Conservation (phyloP, 2,888 invertebrate genomes). For the Mythimna loreyi region DNA sequence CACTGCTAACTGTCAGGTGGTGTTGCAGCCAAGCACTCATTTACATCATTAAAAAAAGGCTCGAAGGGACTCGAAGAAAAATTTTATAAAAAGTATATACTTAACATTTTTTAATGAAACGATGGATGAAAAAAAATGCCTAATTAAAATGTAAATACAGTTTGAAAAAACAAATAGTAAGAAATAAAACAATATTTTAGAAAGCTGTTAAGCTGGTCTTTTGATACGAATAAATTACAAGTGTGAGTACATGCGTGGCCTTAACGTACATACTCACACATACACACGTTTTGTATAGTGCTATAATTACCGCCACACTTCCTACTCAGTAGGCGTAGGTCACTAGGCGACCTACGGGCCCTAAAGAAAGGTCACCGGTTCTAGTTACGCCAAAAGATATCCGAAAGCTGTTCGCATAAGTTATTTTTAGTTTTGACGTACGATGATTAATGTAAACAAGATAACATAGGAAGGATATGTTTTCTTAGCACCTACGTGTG, state of each 20-base stretch:
- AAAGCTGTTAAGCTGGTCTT: slow-evolving; percentile 57
- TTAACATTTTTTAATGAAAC: not conserved
- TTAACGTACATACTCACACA: slow-evolving; percentile 34
- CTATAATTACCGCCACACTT: slow-evolving; percentile 60
- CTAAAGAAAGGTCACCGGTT: slow-evolving; percentile 61
- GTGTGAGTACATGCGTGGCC: slow-evolving; percentile 44
- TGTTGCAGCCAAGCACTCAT: too few species aligned
- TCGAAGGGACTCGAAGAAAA: too few species aligned
- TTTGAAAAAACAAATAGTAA: slow-evolving; percentile 12
- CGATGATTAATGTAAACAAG: slow-evolving; percentile 25
- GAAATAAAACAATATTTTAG: slow-evolving; percentile 48
- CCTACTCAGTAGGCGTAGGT: slow-evolving; percentile 60
- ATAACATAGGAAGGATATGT: slow-evolving; percentile 17
- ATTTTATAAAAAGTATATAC: not conserved
- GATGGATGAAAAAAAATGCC: not conserved
- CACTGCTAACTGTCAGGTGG: too few species aligned
- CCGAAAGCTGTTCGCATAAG: slow-evolving; percentile 41
- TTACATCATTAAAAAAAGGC: too few species aligned
- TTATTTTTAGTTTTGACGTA: slow-evolving; percentile 17
- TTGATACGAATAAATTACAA: slow-evolving; percentile 39
- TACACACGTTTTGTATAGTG: slow-evolving; percentile 44
- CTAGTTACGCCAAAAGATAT: slow-evolving; percentile 37
- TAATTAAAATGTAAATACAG: not conserved
- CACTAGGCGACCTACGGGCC: slow-evolving; percentile 62
- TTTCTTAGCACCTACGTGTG: slow-evolving; percentile 3